Conservation (phyloP, 2,113 vertebrate genomes). For the Muntiacus muntjak region DNA sequence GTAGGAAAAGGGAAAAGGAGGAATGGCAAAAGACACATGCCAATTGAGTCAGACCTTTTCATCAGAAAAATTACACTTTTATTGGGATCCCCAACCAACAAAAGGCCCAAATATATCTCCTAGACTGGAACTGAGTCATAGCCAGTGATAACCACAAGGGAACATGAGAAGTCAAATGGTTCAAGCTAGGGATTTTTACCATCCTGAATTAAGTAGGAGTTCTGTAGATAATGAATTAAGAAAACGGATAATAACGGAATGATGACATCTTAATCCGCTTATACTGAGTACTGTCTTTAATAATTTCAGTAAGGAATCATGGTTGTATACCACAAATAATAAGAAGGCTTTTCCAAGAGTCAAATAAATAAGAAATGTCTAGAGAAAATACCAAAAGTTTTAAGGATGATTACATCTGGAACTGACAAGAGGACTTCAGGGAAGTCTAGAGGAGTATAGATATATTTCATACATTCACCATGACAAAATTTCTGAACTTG, state of each 20-base stretch:
- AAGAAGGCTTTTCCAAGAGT: background rate
- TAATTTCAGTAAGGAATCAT: background rate
- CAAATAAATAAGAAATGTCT: background rate
- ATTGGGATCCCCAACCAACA: background rate
- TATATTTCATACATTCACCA: background rate
- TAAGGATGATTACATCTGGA: background rate
- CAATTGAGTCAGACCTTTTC: background rate
- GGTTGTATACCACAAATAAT: background rate
- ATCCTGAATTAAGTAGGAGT: background rate
- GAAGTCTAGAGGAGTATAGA: background rate
- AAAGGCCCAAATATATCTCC: background rate
- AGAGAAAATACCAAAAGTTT: background rate
- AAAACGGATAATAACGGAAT: background rate
- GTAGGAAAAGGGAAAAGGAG: background rate
- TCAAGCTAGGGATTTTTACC: background rate
- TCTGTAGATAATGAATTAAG: background rate
- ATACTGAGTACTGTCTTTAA: background rate
- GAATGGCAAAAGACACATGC: background rate
- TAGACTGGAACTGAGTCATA: background rate
- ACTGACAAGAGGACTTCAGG: background rate
- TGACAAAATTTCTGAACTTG: background rate
- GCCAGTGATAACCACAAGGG: background rate
- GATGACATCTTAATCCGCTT: background rate
- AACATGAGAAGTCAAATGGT: background rate
- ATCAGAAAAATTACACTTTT: background rate